These are phyloP conservation scores for Brienomyrus longianalis DNA, from an alignment of 2,113 vertebrate species.

Conservation along the genomic window DNA sequence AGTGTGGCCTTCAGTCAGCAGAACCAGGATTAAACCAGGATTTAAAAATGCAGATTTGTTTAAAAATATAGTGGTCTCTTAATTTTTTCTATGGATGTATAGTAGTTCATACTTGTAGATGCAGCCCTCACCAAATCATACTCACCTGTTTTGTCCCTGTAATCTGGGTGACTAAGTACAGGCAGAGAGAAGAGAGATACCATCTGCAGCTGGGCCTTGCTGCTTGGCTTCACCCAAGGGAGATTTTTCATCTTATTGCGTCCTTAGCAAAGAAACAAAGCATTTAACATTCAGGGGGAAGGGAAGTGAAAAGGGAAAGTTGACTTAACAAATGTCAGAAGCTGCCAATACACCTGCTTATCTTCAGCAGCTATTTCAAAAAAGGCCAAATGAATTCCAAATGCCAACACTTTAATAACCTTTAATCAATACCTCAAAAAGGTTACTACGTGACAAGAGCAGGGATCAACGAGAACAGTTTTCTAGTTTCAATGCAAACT, in stretches of 20 bases:
- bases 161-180: neutral
- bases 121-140: neutral
- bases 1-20: too few relatives aligned
- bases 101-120: neutral
- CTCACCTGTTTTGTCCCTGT: neutral
- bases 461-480: neutral
- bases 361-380: neutral
- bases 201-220: neutral
- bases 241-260: neutral
- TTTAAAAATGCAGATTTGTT: too few relatives aligned
- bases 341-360: constrained; percentile 23
- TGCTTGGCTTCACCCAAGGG: neutral
- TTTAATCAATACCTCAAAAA: constrained; percentile 10
- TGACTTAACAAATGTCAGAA: constrained; percentile 26
- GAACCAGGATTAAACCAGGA: too few relatives aligned
- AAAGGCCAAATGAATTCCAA: constrained; percentile 8
- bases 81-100: neutral
- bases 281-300: constrained; percentile 18
- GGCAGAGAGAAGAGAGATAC: neutral
- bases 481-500: neutral
- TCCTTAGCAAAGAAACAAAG: neutral
- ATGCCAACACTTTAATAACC: constrained; percentile 19
- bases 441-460: neutral
- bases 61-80: too few relatives aligned
- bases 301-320: constrained; percentile 13